phyloP scores from a whole-genome alignment of 2,888 invertebrate genomes.

The Caenorhabditis sp. region DNA sequence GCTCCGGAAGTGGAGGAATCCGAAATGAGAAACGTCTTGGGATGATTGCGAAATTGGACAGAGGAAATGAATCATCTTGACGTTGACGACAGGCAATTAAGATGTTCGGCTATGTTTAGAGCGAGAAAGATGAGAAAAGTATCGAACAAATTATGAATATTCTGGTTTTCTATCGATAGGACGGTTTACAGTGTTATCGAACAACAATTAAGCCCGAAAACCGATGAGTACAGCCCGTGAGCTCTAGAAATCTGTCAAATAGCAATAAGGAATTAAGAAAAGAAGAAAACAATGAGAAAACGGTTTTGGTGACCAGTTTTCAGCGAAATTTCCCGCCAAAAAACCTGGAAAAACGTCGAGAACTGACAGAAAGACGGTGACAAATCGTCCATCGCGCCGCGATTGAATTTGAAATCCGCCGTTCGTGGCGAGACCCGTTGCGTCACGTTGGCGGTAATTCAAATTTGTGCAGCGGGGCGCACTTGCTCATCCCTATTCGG shows the following conservation, averaged over 20 bases:
- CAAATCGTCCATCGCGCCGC: slow-evolving; percentile 14
- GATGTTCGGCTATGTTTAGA: too few species aligned
- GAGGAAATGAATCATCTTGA: too few species aligned
- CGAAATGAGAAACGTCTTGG: too few species aligned
- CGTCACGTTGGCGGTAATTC: slow-evolving; percentile 1
- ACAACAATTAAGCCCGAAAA: too few species aligned
- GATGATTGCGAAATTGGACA: too few species aligned
- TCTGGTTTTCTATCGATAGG: too few species aligned
- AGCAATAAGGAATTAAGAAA: not conserved
- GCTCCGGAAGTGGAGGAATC: not conserved
- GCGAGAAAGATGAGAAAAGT: too few species aligned
- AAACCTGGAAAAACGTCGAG: not conserved
- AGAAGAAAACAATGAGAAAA: not conserved
- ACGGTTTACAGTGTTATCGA: too few species aligned
- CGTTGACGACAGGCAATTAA: too few species aligned
- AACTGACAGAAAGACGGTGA: slow-evolving; percentile 14
- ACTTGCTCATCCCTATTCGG: not conserved
- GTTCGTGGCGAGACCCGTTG: slow-evolving; percentile 39
- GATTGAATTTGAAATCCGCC: slow-evolving; percentile 14
- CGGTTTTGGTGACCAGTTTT: not conserved
- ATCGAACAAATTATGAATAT: too few species aligned
- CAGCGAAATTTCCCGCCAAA: not conserved
- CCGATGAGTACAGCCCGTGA: too few species aligned
- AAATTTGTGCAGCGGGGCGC: slow-evolving; percentile 17
- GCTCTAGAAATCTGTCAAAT: not conserved